A percentile compares a stretch with the other conserved stretches of the same genome.
phyloP scores from a whole-genome alignment of 2,888 invertebrate genomes.

The Harmothoe impar region DNA sequence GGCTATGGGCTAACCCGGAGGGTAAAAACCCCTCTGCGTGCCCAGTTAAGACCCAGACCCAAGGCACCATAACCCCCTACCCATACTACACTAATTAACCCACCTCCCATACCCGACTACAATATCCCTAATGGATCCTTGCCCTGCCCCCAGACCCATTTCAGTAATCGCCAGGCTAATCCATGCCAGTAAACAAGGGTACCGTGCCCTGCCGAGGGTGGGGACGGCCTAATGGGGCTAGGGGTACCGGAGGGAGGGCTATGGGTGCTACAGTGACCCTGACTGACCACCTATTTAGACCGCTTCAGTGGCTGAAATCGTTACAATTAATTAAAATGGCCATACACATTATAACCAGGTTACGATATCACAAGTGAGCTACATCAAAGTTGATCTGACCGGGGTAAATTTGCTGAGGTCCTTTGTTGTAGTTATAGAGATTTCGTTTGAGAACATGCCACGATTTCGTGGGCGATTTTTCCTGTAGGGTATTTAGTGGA shows the following conservation, averaged over 20 bases:
- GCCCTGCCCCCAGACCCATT: constrained; percentile 9
- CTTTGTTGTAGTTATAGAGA: too few species aligned
- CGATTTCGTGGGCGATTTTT: too few species aligned
- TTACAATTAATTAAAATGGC: too few species aligned
- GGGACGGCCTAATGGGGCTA: background rate
- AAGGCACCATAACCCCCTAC: background rate
- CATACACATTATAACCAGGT: too few species aligned
- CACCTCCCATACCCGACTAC: constrained; percentile 3
- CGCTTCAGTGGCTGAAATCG: too few species aligned
- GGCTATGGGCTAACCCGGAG: too few species aligned
- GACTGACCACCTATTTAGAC: too few species aligned
- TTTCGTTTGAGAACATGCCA: too few species aligned
- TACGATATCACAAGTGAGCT: too few species aligned
- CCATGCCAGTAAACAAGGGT: constrained; percentile 24
- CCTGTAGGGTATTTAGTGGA: too few species aligned
- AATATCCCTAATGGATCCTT: constrained; percentile 58
- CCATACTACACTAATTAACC: constrained; percentile 32
- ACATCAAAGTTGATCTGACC: too few species aligned
- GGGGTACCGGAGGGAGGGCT: background rate
- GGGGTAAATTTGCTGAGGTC: too few species aligned
- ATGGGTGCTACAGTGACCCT: background rate
- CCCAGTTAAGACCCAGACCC: background rate
- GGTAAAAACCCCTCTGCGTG: constrained; percentile 18
- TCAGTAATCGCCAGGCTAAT: constrained; percentile 27
- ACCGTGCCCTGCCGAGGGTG: background rate